Base-by-base conservation (phyloP, 2,797 vertebrate species). In the Galagoides demidoff region DNA sequence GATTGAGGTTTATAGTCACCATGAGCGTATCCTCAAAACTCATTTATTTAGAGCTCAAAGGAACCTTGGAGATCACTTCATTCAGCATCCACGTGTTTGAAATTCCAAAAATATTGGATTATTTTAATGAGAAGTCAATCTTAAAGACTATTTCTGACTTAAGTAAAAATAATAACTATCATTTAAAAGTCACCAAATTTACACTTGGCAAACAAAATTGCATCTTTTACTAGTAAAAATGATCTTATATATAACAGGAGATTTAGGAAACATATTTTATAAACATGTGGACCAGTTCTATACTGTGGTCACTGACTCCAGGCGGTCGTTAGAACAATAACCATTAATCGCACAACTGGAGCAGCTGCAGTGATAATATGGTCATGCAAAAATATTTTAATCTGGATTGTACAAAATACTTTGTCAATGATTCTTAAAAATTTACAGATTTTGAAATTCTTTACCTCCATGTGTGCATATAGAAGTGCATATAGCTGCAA, bases 21-120 rank as follows among this genome's bases (percentile, higher is more conserved):
- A 76, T 5, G 55, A 95, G 77, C 19, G 92, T 85, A 95, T 79
- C 39, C n/a, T 83, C 52, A 71, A n/a, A 89, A 89, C 59, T 94
- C 86, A 97, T 97, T 96, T 96, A 94, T 79, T 96, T 90, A 90
- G 34, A 77, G 89, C 90, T 93, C 64, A 59, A 61, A 90, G 83
- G 64, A 83, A 90, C 70, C 22, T 76, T 91, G 13, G 59, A 85
- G 52, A 94, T 92, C 76, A 92, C 61, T 31, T 89, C 49, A 16
- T 90, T 89, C 64, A 92, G 34, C 61, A 91, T 89, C 34, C 27
- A 90, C 70, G 52, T 73, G 29, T 68, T 94, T 96, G 31, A 90
- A 96, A 90, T 94, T 91, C 12, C 17, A 73, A 89, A 94, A 84
- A 27, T 74, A 83, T 61, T 93, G 93, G 55, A 76, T 96, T 81